Base-by-base conservation (phyloP, 1,140 invertebrate genomes). In the Wasmannia auropunctata region DNA sequence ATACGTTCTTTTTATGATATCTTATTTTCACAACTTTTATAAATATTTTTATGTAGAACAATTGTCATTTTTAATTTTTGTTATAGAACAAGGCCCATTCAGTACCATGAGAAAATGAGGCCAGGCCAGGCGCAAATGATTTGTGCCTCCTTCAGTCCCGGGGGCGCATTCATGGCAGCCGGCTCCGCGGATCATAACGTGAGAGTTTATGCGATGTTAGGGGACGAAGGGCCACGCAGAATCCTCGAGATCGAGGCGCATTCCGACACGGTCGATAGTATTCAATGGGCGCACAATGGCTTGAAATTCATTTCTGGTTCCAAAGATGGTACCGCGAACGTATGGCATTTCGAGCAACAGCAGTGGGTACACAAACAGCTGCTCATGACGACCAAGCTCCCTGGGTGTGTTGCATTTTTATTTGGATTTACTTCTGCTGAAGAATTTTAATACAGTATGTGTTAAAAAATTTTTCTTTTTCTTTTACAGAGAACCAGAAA, bases 51-150 rank as follows among this genome's bases (percentile, higher is more conserved):
- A 46, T 54, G 7, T 28, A 16, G 3, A 43, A 51, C 3, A 16
- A 37, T 43, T 34, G 11, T 25, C 25, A 11, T 49, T 60, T 19
- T 4, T 74, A 25, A 75, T 93, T 90, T n/a, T n/a, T 80, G 91
- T 96, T 95, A 56, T 88, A 98, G 97, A 54, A 95, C 97, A 37
- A 98, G 98, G 93, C 98, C 98, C 4, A 97, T 97, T 83, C 97
- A 99, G 92, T 99, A 98, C 93, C 97, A 99, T 91, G 99, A 99
- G 95, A 97, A 98, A 91, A 98, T 99, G 95, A 96, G 98, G 7
- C 98, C 98, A 2, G 99, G 99, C 56, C 97, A 98, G 91, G 98
- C 98, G 22, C 98, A 99, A 96, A 99, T 99, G 97, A 97, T 99
- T 86, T 99, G 99, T 94, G 98, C 98, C 0, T 98, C 98, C 0